These are phyloP conservation scores for Meloidogyne hapla DNA, from an alignment of 1,140 invertebrate species.

Conservation along the genomic window DNA sequence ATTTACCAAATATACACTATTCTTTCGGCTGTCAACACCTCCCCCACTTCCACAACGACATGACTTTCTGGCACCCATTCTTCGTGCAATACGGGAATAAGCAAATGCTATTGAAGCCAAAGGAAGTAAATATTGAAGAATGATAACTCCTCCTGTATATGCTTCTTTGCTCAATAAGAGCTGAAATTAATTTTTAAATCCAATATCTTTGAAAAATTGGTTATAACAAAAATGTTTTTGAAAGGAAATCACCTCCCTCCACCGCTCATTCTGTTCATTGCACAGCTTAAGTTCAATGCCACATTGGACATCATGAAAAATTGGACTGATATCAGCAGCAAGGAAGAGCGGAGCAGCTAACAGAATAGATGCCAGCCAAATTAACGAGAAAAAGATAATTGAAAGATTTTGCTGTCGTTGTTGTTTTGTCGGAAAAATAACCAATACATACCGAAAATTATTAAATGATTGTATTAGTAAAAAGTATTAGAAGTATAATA, in stretches of 20 bases:
- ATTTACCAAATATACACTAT: background rate
- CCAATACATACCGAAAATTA: slow-evolving; percentile 62
- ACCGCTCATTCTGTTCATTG: slow-evolving; percentile 62
- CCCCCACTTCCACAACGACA: slow-evolving; percentile 31
- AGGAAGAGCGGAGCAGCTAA: slow-evolving; percentile 57
- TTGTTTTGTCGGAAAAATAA: slow-evolving; percentile 63
- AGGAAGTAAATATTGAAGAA: slow-evolving; percentile 59
- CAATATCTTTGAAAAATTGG: no score
- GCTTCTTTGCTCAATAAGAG: slow-evolving; percentile 57
- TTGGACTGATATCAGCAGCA: slow-evolving; percentile 53
- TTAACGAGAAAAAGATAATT: slow-evolving; percentile 57
- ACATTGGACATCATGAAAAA: slow-evolving; percentile 55
- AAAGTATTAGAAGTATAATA: background rate
- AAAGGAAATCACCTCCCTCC: slow-evolving; percentile 48
- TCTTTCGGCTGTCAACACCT: slow-evolving; percentile 12
- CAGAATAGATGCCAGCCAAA: slow-evolving; percentile 59
- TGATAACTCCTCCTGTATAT: slow-evolving; percentile 57
- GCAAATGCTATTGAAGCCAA: slow-evolving; percentile 58
- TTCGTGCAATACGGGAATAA: slow-evolving; percentile 56
- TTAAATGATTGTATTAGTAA: slow-evolving; percentile 10
- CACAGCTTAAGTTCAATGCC: slow-evolving; percentile 55
- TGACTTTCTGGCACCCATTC: slow-evolving; percentile 47
- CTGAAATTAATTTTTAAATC: slow-evolving; percentile 46
- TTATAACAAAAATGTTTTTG: no score
- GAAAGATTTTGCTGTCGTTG: slow-evolving; percentile 60